Conservation (phyloP, 2,888 invertebrate genomes). For the Sinohyriopsis cumingii region DNA sequence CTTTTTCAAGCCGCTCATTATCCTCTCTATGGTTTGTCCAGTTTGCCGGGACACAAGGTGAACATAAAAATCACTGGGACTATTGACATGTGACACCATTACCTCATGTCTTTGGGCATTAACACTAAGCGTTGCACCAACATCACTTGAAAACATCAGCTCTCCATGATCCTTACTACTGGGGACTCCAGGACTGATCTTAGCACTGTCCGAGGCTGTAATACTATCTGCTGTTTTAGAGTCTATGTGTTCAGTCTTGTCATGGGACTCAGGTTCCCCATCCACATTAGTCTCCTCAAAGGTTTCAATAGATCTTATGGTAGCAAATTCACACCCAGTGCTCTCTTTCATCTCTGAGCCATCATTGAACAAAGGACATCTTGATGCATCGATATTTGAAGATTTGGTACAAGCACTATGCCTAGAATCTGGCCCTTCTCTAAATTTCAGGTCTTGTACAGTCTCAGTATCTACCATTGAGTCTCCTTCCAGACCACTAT, state of each 20-base stretch:
- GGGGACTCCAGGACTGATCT: neutral
- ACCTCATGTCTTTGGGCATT: slow-evolving; percentile 40
- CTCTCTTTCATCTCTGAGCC: too few species aligned
- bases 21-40: slow-evolving; percentile 38
- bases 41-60: slow-evolving; percentile 49
- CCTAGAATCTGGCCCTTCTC: too few species aligned
- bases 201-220: neutral
- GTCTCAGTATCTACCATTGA: too few species aligned
- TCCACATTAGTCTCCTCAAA: too few species aligned
- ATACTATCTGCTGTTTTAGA: neutral
- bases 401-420: too few species aligned
- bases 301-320: too few species aligned
- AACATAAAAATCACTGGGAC: slow-evolving; percentile 60
- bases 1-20: slow-evolving; percentile 49
- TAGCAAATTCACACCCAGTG: too few species aligned
- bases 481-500: too few species aligned
- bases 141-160: neutral
- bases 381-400: too few species aligned
- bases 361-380: too few species aligned
- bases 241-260: neutral
- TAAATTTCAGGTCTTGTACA: too few species aligned
- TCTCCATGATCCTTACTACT: neutral
- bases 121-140: slow-evolving; percentile 16
- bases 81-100: slow-evolving; percentile 57
- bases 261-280: neutral